These are phyloP conservation scores for Sebastes umbrosus DNA, from an alignment of 2,797 vertebrate genomes.

Conservation along the genomic window DNA sequence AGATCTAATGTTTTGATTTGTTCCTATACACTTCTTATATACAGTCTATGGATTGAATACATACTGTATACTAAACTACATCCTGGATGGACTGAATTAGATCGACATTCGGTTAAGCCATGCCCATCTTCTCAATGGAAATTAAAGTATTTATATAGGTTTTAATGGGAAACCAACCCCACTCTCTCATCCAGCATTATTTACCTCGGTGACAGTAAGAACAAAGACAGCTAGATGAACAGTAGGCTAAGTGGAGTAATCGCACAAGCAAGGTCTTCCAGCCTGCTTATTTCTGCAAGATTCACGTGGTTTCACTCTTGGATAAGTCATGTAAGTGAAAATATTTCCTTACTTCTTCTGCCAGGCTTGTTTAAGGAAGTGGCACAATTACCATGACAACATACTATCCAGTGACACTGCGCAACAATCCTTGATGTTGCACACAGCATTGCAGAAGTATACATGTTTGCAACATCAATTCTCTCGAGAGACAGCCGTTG, in stretches of 20 bases:
- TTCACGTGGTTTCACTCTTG: background rate
- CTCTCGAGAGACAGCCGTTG: background rate
- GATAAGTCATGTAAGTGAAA: background rate
- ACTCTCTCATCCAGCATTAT: background rate
- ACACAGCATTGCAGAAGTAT: background rate
- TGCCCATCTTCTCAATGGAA: background rate
- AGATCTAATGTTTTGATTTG: background rate
- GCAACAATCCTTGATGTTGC: background rate
- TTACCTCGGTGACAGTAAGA: background rate
- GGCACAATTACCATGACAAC: background rate
- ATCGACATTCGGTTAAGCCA: background rate
- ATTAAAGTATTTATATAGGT: background rate
- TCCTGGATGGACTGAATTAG: background rate
- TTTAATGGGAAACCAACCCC: background rate
- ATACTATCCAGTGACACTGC: background rate
- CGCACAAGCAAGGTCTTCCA: background rate
- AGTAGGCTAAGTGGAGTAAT: background rate
- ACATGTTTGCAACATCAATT: background rate
- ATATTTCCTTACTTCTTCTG: background rate
- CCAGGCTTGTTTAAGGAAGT: slow-evolving; percentile 18
- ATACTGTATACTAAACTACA: background rate
- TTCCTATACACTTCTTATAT: background rate
- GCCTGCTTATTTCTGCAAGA: background rate
- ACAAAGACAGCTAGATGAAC: background rate
- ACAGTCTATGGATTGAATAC: background rate